Percentiles rank a stretch among this genome's conserved stretches.
Evolutionary conservation across 2,888 invertebrate genomes (phyloP).

Genomic region (Trichogramma dendrolimi): DNA sequence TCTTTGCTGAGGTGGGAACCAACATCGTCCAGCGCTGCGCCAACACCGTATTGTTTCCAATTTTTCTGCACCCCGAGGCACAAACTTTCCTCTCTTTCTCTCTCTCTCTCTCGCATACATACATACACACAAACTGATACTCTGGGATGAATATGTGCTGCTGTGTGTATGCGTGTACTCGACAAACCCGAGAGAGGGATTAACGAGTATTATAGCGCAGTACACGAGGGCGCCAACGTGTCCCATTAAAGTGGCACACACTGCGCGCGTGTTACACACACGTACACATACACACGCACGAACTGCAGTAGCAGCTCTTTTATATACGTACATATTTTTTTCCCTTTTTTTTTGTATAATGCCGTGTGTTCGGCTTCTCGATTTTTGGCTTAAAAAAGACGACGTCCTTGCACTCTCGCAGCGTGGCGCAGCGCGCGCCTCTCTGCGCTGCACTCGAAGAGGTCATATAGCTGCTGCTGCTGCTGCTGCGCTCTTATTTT

Average conservation of each 20-base stretch:
- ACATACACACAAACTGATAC: not conserved
- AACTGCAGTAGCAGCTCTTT: not conserved
- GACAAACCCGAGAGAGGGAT: slow-evolving; percentile 27
- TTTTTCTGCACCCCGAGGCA: slow-evolving; percentile 39
- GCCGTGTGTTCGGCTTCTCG: slow-evolving; percentile 5
- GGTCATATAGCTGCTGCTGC: too few relatives aligned
- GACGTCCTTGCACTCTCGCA: too few relatives aligned
- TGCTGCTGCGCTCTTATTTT: too few relatives aligned
- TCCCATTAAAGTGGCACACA: slow-evolving; percentile 38
- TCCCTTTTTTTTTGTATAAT: not conserved
- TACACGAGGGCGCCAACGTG: slow-evolving; percentile 38
- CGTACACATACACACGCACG: not conserved
- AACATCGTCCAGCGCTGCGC: slow-evolving; percentile 44
- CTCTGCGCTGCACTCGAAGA: too few relatives aligned
- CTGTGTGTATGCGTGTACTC: slow-evolving; percentile 18
- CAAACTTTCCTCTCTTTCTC: slow-evolving; percentile 26
- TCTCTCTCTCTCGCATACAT: slow-evolving; percentile 5
- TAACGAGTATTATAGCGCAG: slow-evolving; percentile 32
- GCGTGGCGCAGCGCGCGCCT: too few relatives aligned
- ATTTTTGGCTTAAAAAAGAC: not conserved
- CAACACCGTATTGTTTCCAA: slow-evolving; percentile 50
- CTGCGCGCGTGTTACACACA: not conserved
- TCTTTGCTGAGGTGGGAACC: slow-evolving; percentile 46
- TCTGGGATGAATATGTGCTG: slow-evolving; percentile 15
- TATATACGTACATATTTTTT: not conserved